These are phyloP conservation scores for Miltochrista miniata DNA, from an alignment of 2,888 invertebrate species.

Conservation along the genomic window DNA sequence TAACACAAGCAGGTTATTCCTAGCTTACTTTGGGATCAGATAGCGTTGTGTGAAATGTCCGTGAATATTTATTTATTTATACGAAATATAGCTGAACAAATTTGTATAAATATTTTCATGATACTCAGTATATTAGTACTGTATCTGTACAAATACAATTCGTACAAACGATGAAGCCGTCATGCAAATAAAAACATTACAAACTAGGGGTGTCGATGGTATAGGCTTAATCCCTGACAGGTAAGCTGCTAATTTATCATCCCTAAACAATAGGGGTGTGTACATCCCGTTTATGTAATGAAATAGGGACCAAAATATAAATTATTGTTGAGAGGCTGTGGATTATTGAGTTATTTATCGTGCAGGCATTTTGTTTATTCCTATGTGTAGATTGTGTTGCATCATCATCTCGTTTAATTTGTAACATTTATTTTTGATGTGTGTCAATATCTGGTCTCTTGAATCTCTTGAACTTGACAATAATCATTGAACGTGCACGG, in stretches of 20 bases:
- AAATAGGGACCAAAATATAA: conserved; percentile 61
- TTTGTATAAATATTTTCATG: no score
- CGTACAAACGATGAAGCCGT: conserved; percentile 69
- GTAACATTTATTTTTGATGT: no score
- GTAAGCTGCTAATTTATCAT: conserved; percentile 83
- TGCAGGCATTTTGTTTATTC: conserved; percentile 2
- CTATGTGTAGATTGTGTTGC: not conserved
- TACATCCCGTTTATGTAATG: conserved; percentile 51
- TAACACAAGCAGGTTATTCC: no score
- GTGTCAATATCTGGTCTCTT: no score
- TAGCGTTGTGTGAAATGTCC: no score
- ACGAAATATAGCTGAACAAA: no score
- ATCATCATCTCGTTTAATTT: no score
- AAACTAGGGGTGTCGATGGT: conserved; percentile 68
- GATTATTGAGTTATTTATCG: conserved; percentile 17
- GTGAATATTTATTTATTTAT: no score
- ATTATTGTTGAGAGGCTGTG: conserved; percentile 34
- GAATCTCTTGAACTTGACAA: no score
- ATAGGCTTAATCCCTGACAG: conserved; percentile 76
- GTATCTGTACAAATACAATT: conserved; percentile 19
- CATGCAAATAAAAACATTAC: conserved; percentile 71
- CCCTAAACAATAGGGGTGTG: conserved; percentile 71
- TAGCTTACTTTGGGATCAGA: no score
- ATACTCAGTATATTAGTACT: no score
- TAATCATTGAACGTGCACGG: no score